Percentiles rank a stretch among this genome's conserved stretches.
Evolutionary conservation across 2,888 invertebrate genomes (phyloP).

Genomic region (Polyommatus icarus): DNA sequence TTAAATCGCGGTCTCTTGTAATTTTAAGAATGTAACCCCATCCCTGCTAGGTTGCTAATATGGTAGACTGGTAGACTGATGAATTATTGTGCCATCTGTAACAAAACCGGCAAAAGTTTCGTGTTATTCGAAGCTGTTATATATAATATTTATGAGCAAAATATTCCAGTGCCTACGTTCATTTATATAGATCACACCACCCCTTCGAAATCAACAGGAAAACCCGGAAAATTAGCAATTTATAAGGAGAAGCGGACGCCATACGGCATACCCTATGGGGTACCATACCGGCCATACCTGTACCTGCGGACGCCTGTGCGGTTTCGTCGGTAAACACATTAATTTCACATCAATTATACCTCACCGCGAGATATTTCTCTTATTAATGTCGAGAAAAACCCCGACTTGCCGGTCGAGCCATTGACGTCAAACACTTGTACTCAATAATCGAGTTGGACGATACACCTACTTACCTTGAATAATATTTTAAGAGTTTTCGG

Average conservation of each 20-base stretch:
- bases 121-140: too few relatives aligned
- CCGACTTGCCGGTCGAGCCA: not conserved
- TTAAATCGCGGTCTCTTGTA: not conserved
- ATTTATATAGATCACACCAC: not conserved
- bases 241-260: not conserved
- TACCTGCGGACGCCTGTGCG: not conserved
- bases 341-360: not conserved
- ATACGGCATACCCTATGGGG: not conserved
- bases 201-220: not conserved
- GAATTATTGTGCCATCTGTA: too few relatives aligned
- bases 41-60: too few relatives aligned
- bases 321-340: not conserved
- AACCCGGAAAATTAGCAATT: not conserved
- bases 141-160: too few relatives aligned
- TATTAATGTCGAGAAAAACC: not conserved
- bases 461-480: too few relatives aligned
- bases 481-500: too few relatives aligned
- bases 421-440: slow-evolving; percentile 8
- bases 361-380: slow-evolving; percentile 12
- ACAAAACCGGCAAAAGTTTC: too few relatives aligned
- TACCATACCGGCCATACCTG: not conserved
- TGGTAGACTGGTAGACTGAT: too few relatives aligned
- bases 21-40: too few relatives aligned
- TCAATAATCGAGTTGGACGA: not conserved
- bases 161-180: not conserved